Conservation (phyloP, 2,113 vertebrate species). For the Lathamus discolor region DNA sequence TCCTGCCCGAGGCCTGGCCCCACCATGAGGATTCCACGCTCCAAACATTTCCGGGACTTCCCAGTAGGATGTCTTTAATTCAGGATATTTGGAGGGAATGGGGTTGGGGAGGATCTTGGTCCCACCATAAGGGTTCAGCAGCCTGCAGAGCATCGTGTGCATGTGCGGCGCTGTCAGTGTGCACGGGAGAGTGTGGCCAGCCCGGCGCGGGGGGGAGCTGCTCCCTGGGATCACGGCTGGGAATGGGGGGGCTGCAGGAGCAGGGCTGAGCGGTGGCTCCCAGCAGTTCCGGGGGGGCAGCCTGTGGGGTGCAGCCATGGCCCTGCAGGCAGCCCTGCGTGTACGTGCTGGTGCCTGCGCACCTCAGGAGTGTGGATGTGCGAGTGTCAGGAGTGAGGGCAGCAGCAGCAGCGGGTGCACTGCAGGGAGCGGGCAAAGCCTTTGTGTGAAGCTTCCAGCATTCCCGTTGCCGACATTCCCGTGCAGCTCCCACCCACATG, state of each 20-base stretch:
- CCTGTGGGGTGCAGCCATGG: not conserved
- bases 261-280: not conserved
- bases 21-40: not conserved
- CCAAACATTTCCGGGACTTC: conserved; percentile 2
- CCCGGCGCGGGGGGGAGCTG: not conserved
- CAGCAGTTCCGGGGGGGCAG: not conserved
- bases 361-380: accelerated
- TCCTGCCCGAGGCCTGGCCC: not conserved
- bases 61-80: not conserved
- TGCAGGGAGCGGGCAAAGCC: accelerated
- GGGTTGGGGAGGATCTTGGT: not conserved
- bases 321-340: not conserved
- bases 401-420: accelerated
- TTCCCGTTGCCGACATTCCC: not conserved
- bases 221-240: not conserved
- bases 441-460: not conserved
- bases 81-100: not conserved
- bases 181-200: accelerated
- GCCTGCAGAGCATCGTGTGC: not conserved
- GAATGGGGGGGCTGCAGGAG: not conserved
- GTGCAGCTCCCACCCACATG: not conserved
- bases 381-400: accelerated
- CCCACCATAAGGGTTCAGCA: not conserved
- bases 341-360: not conserved
- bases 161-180: accelerated